phyloP scores from a whole-genome alignment of 2,113 vertebrate species.

The Tor tambroides region DNA sequence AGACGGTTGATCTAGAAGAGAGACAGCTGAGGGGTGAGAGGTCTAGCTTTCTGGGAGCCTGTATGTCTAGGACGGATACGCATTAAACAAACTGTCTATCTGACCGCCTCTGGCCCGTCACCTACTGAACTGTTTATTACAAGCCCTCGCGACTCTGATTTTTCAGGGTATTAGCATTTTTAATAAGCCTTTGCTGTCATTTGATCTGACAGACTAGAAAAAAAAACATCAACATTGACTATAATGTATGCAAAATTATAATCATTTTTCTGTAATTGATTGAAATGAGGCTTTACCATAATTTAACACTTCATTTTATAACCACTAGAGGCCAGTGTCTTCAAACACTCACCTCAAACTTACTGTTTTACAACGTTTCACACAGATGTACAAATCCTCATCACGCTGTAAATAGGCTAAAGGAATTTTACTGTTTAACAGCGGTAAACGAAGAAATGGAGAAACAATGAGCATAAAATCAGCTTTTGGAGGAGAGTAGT shows the following conservation, averaged over 20 bases:
- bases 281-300: neutral
- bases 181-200: neutral
- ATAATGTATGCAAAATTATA: neutral
- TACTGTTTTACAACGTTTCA: neutral
- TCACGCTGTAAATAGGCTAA: neutral
- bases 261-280: neutral
- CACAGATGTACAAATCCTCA: neutral
- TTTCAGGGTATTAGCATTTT: neutral
- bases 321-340: conserved; percentile 53
- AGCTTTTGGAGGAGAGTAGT: neutral
- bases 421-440: neutral
- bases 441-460: neutral
- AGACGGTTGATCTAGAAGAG: conserved; percentile 34
- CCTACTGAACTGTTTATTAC: neutral
- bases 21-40: conserved; percentile 3
- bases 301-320: neutral
- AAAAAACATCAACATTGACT: neutral
- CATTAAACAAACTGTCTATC: neutral
- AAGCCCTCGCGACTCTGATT: neutral
- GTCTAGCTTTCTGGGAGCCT: conserved; percentile 4
- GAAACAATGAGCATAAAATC: neutral
- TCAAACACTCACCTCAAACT: neutral
- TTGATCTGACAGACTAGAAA: neutral
- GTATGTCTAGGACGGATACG: neutral
- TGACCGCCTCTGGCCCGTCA: neutral